phyloP scores from a whole-genome alignment of 2,797 vertebrate genomes.

The Antennarius maculatus region DNA sequence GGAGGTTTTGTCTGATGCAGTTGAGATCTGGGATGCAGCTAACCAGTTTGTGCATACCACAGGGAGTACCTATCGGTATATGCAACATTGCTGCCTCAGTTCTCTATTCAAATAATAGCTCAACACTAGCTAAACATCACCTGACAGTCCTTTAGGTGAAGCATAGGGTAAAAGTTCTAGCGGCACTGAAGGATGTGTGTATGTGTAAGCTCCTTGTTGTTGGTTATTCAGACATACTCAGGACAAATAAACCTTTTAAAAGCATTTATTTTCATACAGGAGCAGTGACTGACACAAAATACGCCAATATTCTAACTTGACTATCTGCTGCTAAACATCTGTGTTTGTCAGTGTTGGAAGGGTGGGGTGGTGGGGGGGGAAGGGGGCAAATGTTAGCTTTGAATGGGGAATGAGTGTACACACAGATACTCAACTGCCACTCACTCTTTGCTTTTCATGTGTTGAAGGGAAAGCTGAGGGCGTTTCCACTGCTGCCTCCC shows the following conservation, averaged over 20 bases:
- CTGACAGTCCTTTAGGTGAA: constrained; percentile 31
- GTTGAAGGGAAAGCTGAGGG: constrained; percentile 48
- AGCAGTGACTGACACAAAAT: constrained; percentile 66
- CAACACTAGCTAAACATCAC: constrained; percentile 45
- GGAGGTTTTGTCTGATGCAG: constrained; percentile 66
- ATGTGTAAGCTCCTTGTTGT: constrained; percentile 64
- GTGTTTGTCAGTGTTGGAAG: constrained; percentile 76
- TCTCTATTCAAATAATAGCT: constrained; percentile 58
- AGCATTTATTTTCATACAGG: constrained; percentile 82
- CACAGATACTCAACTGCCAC: constrained; percentile 80
- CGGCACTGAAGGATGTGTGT: constrained; percentile 44
- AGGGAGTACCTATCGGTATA: constrained; percentile 41
- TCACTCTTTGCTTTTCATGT: constrained; percentile 72
- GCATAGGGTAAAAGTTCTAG: constrained; percentile 34
- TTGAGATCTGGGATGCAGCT: constrained; percentile 51
- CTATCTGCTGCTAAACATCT: constrained; percentile 82
- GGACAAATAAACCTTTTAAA: constrained; percentile 76
- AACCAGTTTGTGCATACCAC: constrained; percentile 54
- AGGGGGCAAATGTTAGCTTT: constrained; percentile 76
- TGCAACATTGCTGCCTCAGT: constrained; percentile 53
- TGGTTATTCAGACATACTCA: constrained; percentile 80
- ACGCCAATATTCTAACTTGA: constrained; percentile 74
- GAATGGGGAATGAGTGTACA: constrained; percentile 70
- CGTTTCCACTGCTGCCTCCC: constrained; percentile 48
- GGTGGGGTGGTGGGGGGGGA: too few species aligned